phyloP scores from a whole-genome alignment of 2,888 invertebrate species.

The Mythimna lalbum region DNA sequence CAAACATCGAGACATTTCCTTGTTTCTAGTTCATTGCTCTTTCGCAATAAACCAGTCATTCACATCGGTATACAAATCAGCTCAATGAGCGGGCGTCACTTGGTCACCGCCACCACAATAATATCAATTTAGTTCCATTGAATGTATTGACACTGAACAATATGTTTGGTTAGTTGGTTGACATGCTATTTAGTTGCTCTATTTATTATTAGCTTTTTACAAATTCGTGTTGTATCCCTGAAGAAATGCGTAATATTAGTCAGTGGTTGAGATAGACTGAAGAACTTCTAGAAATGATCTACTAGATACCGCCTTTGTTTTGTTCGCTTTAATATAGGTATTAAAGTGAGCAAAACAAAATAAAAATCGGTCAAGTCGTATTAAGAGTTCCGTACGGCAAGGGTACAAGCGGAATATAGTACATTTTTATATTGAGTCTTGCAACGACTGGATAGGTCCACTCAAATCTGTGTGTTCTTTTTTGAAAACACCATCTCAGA shows the following conservation, averaged over 20 bases:
- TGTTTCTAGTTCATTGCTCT: slow-evolving; percentile 32
- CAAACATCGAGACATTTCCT: background rate
- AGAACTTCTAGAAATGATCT: too few species aligned
- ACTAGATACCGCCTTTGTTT: too few species aligned
- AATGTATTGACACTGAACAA: slow-evolving; percentile 30
- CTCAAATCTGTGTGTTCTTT: too few species aligned
- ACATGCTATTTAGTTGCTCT: slow-evolving; percentile 17
- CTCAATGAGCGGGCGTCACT: slow-evolving; percentile 28
- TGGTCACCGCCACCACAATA: slow-evolving; percentile 7
- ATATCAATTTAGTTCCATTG: slow-evolving; percentile 52
- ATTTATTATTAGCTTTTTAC: background rate
- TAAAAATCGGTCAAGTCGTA: too few species aligned
- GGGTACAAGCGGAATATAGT: too few species aligned
- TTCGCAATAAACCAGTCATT: slow-evolving; percentile 25
- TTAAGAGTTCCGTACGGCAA: too few species aligned
- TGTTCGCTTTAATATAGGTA: too few species aligned
- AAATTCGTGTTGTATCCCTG: background rate
- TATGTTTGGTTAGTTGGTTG: background rate
- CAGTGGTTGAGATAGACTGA: too few species aligned
- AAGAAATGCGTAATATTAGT: background rate
- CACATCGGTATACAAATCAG: slow-evolving; percentile 38
- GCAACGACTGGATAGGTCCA: too few species aligned
- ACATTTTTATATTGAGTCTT: too few species aligned
- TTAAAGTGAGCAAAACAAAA: too few species aligned
- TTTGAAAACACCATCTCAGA: too few species aligned